Evolutionary conservation across 2,113 vertebrate species (phyloP).

Genomic region (Paracyprichromis sp.): DNA sequence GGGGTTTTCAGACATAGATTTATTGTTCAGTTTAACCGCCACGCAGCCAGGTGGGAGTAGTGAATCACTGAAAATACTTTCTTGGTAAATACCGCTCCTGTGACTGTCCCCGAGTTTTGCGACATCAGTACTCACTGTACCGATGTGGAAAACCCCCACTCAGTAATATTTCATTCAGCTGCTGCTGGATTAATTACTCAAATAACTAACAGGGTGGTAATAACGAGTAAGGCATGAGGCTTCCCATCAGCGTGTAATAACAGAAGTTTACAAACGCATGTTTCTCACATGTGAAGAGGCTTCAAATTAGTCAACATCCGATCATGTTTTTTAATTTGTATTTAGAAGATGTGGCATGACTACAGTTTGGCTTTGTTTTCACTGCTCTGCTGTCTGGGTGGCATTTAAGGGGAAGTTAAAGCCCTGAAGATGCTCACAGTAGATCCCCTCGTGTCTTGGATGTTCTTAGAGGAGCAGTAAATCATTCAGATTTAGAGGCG

Average conservation of each 20-base stretch:
- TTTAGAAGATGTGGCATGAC: neutral
- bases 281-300: neutral
- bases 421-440: neutral
- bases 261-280: neutral
- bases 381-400: neutral
- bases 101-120: neutral
- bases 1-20: neutral
- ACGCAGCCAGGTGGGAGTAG: neutral
- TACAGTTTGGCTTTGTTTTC: neutral
- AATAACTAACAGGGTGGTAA: neutral
- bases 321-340: neutral
- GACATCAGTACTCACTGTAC: neutral
- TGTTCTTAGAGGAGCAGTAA: neutral
- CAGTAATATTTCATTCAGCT: neutral
- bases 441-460: neutral
- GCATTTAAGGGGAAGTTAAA: neutral
- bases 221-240: neutral
- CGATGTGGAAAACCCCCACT: neutral
- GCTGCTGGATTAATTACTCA: slow-evolving; percentile 14
- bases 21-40: neutral
- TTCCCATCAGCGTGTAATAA: neutral
- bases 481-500: neutral
- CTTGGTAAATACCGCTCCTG: neutral
- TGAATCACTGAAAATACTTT: neutral
- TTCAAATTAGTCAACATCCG: neutral